Percentiles rank a stretch among this genome's conserved stretches.
Evolutionary conservation across 1,140 invertebrate genomes (phyloP).

Genomic region (Brachionus calyciflorus): DNA sequence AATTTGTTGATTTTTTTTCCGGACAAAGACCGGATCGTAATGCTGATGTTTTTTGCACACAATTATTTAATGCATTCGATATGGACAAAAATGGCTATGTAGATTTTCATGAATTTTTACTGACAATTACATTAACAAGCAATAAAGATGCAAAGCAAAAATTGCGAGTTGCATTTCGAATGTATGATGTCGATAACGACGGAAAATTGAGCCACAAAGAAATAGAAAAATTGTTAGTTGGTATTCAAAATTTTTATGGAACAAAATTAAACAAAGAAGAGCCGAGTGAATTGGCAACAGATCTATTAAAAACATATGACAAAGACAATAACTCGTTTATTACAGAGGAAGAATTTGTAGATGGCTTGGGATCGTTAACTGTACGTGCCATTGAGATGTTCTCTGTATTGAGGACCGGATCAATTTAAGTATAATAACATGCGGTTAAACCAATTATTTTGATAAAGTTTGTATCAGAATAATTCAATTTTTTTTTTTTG

Average conservation of each 20-base stretch:
- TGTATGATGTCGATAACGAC: constrained; percentile 21
- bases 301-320: neutral
- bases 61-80: constrained; percentile 10
- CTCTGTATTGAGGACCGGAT: neutral
- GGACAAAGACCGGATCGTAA: neutral
- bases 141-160: neutral
- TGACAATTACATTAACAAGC: neutral
- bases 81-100: neutral
- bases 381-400: neutral
- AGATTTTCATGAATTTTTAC: constrained; percentile 43
- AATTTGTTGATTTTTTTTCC: neutral
- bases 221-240: neutral
- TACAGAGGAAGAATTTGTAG: neutral
- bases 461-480: too few species aligned
- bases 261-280: neutral
- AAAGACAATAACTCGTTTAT: neutral
- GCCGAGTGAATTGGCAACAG: neutral
- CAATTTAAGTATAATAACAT: too few species aligned
- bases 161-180: neutral
- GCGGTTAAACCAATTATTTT: too few species aligned
- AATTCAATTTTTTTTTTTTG: too few species aligned
- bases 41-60: neutral
- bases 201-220: neutral
- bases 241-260: neutral
- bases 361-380: neutral